phyloP scores from a whole-genome alignment of 1,140 invertebrate genomes.

The Formica selysi region DNA sequence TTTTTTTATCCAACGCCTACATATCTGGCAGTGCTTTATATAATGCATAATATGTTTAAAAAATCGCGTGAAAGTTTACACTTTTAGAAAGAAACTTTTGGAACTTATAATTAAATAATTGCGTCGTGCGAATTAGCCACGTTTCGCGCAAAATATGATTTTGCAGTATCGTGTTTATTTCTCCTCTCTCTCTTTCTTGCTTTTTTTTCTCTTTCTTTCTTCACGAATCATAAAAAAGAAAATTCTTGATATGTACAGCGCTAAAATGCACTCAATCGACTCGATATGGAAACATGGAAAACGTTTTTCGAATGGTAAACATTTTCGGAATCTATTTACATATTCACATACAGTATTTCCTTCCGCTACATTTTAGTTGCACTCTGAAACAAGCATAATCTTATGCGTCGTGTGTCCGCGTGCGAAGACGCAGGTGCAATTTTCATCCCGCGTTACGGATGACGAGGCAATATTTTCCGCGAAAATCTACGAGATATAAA shows the following conservation, averaged over 20 bases:
- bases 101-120: slow-evolving; percentile 31
- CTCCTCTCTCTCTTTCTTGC: not conserved
- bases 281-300: not conserved
- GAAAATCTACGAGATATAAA: slow-evolving; percentile 35
- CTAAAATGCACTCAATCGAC: slow-evolving; percentile 10
- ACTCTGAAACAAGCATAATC: slow-evolving; percentile 54
- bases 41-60: slow-evolving; percentile 29
- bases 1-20: slow-evolving; percentile 17
- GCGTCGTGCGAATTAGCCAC: not conserved
- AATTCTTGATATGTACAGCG: slow-evolving; percentile 17
- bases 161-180: no score
- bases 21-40: not conserved
- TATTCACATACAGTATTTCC: not conserved
- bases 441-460: slow-evolving; percentile 36
- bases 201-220: not conserved
- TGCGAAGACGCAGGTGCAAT: slow-evolving; percentile 44
- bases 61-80: slow-evolving; percentile 28
- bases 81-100: not conserved
- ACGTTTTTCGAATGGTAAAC: not conserved
- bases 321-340: no score
- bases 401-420: slow-evolving; percentile 32
- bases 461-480: slow-evolving; percentile 58
- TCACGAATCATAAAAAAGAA: slow-evolving; percentile 25
- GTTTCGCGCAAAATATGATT: slow-evolving; percentile 46
- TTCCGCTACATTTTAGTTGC: not conserved